A percentile compares a stretch with the other conserved stretches of the same genome.
phyloP scores from a whole-genome alignment of 2,888 invertebrate species.

The Lydus trimaculatus region DNA sequence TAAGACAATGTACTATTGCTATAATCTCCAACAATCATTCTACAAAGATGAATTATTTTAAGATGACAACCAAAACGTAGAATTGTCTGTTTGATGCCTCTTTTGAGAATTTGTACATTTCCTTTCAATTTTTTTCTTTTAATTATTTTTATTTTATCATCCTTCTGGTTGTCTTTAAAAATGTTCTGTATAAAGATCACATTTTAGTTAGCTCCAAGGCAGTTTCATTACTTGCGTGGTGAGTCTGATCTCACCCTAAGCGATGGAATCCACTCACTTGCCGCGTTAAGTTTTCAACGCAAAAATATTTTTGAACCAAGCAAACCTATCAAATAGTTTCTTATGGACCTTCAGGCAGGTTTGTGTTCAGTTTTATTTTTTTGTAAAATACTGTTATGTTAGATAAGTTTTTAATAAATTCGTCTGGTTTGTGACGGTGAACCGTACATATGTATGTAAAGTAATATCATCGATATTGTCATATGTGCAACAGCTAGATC shows the following conservation, averaged over 20 bases:
- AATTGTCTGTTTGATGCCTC: constrained; percentile 9
- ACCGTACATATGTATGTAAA: constrained; percentile 13
- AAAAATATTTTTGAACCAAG: constrained; percentile 52
- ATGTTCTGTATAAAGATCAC: constrained; percentile 49
- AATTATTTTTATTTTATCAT: constrained; percentile 49
- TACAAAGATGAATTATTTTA: constrained; percentile 38
- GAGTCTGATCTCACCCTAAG: constrained; percentile 40
- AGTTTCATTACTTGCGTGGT: constrained; percentile 44
- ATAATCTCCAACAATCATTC: constrained; percentile 42
- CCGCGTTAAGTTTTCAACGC: constrained; percentile 50
- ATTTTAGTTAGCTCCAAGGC: constrained; percentile 51
- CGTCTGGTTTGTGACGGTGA: constrained; percentile 13
- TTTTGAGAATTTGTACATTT: constrained; percentile 20
- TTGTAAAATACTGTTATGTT: constrained; percentile 35
- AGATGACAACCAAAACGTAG: constrained; percentile 28
- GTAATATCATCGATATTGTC: constrained; percentile 10
- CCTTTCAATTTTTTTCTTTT: constrained; percentile 26
- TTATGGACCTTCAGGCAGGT: constrained; percentile 45
- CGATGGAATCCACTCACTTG: constrained; percentile 49
- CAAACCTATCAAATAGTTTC: constrained; percentile 49
- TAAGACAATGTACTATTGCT: constrained; percentile 26
- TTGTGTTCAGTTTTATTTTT: constrained; percentile 46
- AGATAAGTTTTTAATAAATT: constrained; percentile 30
- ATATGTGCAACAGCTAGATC: constrained; percentile 28
- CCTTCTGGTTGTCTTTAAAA: constrained; percentile 49